Evolutionary conservation across 2,113 vertebrate species (phyloP), one percentile per base, ranked within the genome.

Genomic region (Barbus barbus): DNA sequence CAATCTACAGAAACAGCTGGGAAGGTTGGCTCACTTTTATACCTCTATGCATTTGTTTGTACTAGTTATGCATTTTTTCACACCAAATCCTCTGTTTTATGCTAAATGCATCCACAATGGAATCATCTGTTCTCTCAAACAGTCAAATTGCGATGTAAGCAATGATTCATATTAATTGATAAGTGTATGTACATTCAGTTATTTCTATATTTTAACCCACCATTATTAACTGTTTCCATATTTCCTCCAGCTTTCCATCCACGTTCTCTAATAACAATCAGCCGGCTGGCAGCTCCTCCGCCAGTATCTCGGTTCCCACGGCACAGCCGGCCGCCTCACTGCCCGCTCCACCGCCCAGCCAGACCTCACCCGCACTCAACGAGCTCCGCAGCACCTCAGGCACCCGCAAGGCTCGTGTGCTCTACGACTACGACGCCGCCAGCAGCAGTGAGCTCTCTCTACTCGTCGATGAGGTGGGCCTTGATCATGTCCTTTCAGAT

Each of bases 1-100:
- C 93, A 97, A 97, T 88, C 97, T 99, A 16, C 98, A 99, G 81
- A 99, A 98, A 90, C 98, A 99, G 82, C 95, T 99, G 87, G 97
- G 98, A 94, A 99, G 98, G 98, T 99, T 87, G 81, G 78, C 63
- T 4, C 26, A 26, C 16, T 28, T 75, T 13, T 41, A 24, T 36
- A 58, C 46, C 18, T 77, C 3, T 77, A 7, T 3, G 5, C 13
- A 26, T 38, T 26, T 58, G 11, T 20, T 38, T 78, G 20, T 24
- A 16, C 36, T 24, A 38, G 11, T 1, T 3, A 48, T 5, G 1
- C 51, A n/a, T 24, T 7, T 71, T 20, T 20, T 26, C 73, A 60
- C 24, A 63, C 24, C 4, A 53, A 31, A 22, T 48, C 48, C 28
- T 48, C 13, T 58, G 83, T 53, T n/a, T 67, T 36, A 73, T 76